Base-by-base conservation (phyloP, 2,888 invertebrate genomes). In the Nomada ruficornis region DNA sequence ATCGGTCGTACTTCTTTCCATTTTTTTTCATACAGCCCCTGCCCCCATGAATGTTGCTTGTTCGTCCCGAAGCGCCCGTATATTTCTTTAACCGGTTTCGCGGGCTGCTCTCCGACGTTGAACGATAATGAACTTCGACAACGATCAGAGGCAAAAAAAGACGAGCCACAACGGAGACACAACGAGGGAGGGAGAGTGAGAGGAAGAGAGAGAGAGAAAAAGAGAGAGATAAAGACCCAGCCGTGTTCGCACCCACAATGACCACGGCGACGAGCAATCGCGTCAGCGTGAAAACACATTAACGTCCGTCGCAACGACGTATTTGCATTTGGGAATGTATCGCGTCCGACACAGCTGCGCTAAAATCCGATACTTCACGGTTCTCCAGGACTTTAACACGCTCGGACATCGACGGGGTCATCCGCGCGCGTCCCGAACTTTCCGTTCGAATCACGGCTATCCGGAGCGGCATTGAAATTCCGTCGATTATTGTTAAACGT, bases 261-360 rank as follows among this genome's bases (percentile, higher is more conserved):
- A 10, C 10, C 57, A 57, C 42, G 42, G 57, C n/a, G 9, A 47
- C 55, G 44, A 13, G 29, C 23, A 36, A 68, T 67, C 67, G 23
- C 13, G 50, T 42, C 11, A 18, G 47, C 63, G 63, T 76, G 71
- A 68, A 84, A 83, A 73, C 85, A 47, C 52, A 69, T 84, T 80
- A 77, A 62, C 62, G 65, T 70, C 55, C 70, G 7, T 5, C 20
- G 67, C 71, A 73, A 71, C 63, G 70, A 44, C 7, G 59, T 52
- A 81, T 77, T 80, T 74, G 77, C 74, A 74, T 85, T 47, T n/a
- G 81, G 59, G 64, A 70, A 65, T 67, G 67, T 85, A 77, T 77
- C 71, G 71, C 15, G 81, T 63, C 55, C 23, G 47, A 13, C 55
- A 42, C 69, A 81, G 57, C 57, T 52, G 72, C 54, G 67, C 68